phyloP scores from a whole-genome alignment of 2,797 vertebrate genomes.

The Carduelis carduelis region DNA sequence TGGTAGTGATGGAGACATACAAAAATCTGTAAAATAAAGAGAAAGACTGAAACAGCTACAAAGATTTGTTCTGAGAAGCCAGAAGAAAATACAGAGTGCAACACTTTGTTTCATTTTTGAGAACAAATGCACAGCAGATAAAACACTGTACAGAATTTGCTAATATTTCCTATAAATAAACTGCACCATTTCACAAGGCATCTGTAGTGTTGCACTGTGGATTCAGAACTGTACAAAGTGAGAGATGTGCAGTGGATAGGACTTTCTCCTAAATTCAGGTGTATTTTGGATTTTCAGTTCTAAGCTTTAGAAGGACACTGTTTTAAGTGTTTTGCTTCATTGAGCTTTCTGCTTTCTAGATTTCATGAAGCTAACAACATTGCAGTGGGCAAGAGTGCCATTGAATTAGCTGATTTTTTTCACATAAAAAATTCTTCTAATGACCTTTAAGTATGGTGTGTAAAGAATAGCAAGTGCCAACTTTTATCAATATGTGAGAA shows the following conservation, averaged over 20 bases:
- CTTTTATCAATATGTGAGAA: background rate
- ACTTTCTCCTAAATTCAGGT: background rate
- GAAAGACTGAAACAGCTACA: background rate
- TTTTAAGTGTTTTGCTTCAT: background rate
- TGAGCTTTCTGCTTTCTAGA: background rate
- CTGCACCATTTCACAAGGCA: background rate
- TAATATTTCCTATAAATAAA: background rate
- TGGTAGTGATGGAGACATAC: background rate
- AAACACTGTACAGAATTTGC: background rate
- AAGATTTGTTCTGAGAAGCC: background rate
- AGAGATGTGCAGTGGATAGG: background rate
- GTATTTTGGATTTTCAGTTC: background rate
- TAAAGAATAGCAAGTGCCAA: background rate
- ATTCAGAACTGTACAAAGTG: background rate
- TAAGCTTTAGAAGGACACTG: background rate
- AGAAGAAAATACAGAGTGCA: background rate
- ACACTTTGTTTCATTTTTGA: background rate
- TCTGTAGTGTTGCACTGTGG: background rate
- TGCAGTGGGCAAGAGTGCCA: background rate
- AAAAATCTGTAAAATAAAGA: background rate
- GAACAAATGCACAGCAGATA: background rate
- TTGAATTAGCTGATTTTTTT: background rate
- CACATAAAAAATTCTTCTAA: background rate
- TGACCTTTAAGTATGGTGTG: background rate
- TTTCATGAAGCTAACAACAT: background rate